Base-by-base conservation (phyloP, 1,140 invertebrate genomes). In the Bombus waltoni region DNA sequence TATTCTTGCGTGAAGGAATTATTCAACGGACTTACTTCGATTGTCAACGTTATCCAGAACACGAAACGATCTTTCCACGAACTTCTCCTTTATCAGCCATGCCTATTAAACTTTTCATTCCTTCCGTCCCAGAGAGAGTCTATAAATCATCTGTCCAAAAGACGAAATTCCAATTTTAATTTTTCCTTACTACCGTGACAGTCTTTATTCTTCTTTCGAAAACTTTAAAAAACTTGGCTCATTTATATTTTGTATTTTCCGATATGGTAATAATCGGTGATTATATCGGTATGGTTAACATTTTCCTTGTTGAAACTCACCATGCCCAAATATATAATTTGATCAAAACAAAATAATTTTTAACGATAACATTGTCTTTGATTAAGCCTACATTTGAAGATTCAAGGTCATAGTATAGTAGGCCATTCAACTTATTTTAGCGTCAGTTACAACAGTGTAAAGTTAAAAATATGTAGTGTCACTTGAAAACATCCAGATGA, bases 61-160 rank as follows among this genome's bases (percentile, higher is more conserved):
- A 53, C 18, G 28, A 22, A 53, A 75, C 22, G n/a, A 73, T n/a
- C 28, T 11, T 35, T 22, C 44, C 32, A 18, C 15, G 18, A 77
- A 62, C 42, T 62, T 62, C 13, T 22, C 10, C 38, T 77, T 62
- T 40, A 77, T 62, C 75, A 59, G 18, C 38, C 25, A 15, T 59
- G 38, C 62, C 75, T 57, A 77, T 78, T 78, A 78, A 78, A 65
- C 75, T 78, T 65, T 62, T 42, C n/a, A 66, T 65, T 22, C 25
- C 15, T 40, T 3, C 47, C 0, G 28, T 42, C 0, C 38, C 38
- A 8, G 15, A 13, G 75, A 38, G 18, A 65, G 8, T 42, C 38
- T 65, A 65, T 78, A 65, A 78, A 62, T 78, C 75, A 65, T 44
- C 57, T 13, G n/a, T n/a, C n/a, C n/a, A 22, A 53, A 15, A 2